Percentiles rank a stretch among this genome's conserved stretches.
These are phyloP conservation scores for Lithobates pipiens DNA, from an alignment of 2,797 vertebrate genomes.

Conservation along the genomic window DNA sequence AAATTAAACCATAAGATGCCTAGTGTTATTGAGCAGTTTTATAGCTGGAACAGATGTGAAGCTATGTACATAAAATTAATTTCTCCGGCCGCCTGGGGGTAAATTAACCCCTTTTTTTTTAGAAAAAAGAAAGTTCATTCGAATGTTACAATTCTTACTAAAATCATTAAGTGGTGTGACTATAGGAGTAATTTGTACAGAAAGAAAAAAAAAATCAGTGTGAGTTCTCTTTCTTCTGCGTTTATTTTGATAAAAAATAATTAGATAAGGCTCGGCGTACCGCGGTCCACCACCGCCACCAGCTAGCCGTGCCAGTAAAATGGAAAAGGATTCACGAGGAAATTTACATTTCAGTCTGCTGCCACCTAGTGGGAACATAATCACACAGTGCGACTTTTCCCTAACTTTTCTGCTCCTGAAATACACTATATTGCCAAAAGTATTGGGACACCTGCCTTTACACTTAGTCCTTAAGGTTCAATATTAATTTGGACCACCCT, in stretches of 20 bases:
- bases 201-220: background rate
- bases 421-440: too few species aligned
- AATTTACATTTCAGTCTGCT: background rate
- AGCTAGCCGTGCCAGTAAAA: background rate
- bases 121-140: background rate
- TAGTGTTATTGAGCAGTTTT: slow-evolving; percentile 35
- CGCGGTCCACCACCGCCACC: background rate
- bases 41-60: slow-evolving; percentile 27
- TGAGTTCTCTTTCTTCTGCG: background rate
- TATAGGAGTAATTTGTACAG: background rate
- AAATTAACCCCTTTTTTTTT: slow-evolving; percentile 37
- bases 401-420: background rate
- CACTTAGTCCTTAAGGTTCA: too few species aligned
- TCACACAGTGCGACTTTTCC: background rate
- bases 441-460: too few species aligned
- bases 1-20: slow-evolving; percentile 47
- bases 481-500: too few species aligned
- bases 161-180: background rate
- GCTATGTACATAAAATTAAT: slow-evolving; percentile 39
- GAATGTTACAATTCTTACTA: background rate
- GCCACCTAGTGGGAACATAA: background rate
- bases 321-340: background rate
- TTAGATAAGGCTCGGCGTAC: background rate
- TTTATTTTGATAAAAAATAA: background rate
- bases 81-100: slow-evolving; percentile 30